Evolutionary conservation across 2,113 vertebrate genomes (phyloP).

Genomic region (Fulmarus glacialis): DNA sequence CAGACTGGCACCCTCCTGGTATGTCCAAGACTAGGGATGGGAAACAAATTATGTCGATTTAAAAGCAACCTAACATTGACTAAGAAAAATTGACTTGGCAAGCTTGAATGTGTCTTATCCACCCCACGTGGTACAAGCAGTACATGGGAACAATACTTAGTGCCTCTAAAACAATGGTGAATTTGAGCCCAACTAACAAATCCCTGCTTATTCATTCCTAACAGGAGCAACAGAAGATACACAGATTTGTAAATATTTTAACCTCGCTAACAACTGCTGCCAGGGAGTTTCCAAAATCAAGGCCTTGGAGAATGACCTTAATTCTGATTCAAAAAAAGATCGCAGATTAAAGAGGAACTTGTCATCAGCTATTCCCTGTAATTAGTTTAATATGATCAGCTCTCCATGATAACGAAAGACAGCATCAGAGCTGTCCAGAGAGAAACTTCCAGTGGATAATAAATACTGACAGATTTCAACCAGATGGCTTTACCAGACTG

Average conservation of each 20-base stretch:
- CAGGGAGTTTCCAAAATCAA: conserved; percentile 59
- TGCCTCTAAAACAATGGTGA: conserved; percentile 29
- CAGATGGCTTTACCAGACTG: conserved; percentile 58
- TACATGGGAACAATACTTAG: not conserved
- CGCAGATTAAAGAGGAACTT: conserved; percentile 57
- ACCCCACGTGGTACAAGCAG: not conserved
- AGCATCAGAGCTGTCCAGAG: conserved; percentile 31
- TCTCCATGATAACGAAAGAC: conserved; percentile 54
- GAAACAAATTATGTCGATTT: not conserved
- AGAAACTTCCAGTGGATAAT: conserved; percentile 59
- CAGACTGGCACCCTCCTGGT: not conserved
- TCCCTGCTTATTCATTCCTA: conserved; percentile 46
- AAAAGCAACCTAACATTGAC: not conserved
- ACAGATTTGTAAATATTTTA: conserved; percentile 55
- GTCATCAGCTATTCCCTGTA: conserved; percentile 58
- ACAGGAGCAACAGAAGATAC: not conserved
- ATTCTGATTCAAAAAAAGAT: not conserved
- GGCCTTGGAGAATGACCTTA: conserved; percentile 27
- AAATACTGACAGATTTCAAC: conserved; percentile 62
- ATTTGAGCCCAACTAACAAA: conserved; percentile 19
- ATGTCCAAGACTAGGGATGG: not conserved
- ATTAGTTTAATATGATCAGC: conserved; percentile 70
- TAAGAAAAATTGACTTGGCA: conserved; percentile 16
- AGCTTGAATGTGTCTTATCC: conserved; percentile 11
- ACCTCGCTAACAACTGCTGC: conserved; percentile 43